Base-by-base conservation (phyloP, 2,888 invertebrate species). In the Stictocephala bisonia region DNA sequence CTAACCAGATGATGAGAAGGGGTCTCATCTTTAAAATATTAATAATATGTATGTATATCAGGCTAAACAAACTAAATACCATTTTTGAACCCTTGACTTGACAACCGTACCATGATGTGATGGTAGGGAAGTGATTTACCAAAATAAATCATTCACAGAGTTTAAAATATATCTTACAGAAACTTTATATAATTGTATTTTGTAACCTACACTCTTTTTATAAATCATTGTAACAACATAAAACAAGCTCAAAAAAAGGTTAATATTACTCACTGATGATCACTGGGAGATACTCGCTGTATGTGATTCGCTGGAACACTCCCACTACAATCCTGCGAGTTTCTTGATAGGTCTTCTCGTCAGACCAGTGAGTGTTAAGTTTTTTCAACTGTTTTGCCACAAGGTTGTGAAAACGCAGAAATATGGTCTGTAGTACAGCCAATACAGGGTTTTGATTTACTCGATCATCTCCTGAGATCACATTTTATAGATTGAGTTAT, bases 361-460 rank as follows among this genome's bases (percentile, higher is more conserved):
- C 93, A 15, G 86, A 84, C 90, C 92, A 93, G 29, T 87, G 86
- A 0, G 92, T 91, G 85, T 96, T 95, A 2, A 94, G 78, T 0
- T 83, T 80, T 0, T 84, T 79, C 13, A 95, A 82, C 1, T 85
- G 85, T 0, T 84, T 83, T 0, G 93, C 93, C 1, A 94, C 80
- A 0, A 92, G 88, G 83, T 95, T 95, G 82, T 95, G 94, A 80
- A 94, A 93, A 24, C 94, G 86, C 15, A 91, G 87, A 81, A 92
- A 90, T 7, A 94, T 80, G 0, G 90, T 89, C 77, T 94, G 93
- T 0, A 93, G 79, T 0, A 89, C 87, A 0, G 91, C 90, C 24
- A 94, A 84, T 0, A 91, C 90, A 6, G 93, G 89, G 78, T 92
- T 89, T 82, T 93, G 92, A 83, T 94, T 93, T 0, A 89, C 90